Evolutionary conservation across 2,113 vertebrate species (phyloP), one percentile per base, ranked within the genome.

Genomic region (Todiramphus saurophagus): DNA sequence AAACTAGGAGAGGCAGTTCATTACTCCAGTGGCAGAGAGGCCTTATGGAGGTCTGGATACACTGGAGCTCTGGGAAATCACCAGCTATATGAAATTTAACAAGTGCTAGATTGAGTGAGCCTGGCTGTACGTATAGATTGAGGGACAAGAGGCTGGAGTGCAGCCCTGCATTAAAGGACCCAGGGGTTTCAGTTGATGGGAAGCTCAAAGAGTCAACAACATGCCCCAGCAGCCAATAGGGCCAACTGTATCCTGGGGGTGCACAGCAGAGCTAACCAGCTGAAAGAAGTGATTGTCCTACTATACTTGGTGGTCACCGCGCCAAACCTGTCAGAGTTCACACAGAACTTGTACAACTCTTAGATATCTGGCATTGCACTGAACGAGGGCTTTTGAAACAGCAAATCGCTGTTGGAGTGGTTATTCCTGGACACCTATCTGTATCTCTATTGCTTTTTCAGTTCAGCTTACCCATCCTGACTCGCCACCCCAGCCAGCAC

Each of bases 281-380:
- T 28, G 19, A 20, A 30, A 41, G 62, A 28, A 30, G 28, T 20
- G 28, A 43, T 31, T 43, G 18, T 12, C 63, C 39, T 13, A 66
- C 39, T 43, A 21, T 13, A 21, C 28, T 66, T 39, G 20, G 37
- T 4, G 8, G 14, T 28, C 20, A 25, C 1, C 1, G 17, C 9
- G 35, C 30, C 10, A 24, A 27, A 11, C 16, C 24, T 17, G 62
- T 28, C 14, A 64, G 63, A 20, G 18, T 37, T 30, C 37, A 59
- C 25, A 37, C n/a, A 77, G 27, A 53, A 69, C 43, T 33, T 63
- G 16, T 10, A 24, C 37, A 68, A 7, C 0, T 0, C 39, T 28
- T 41, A 44, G 37, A 14, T 13, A 5, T 2, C 3, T 4, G 28
- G 16, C 58, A 7, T 2, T 24, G 41, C 5, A 5, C 28, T 19